Evolutionary conservation across 2,113 vertebrate genomes (phyloP).

Genomic region (Gulo gulo): DNA sequence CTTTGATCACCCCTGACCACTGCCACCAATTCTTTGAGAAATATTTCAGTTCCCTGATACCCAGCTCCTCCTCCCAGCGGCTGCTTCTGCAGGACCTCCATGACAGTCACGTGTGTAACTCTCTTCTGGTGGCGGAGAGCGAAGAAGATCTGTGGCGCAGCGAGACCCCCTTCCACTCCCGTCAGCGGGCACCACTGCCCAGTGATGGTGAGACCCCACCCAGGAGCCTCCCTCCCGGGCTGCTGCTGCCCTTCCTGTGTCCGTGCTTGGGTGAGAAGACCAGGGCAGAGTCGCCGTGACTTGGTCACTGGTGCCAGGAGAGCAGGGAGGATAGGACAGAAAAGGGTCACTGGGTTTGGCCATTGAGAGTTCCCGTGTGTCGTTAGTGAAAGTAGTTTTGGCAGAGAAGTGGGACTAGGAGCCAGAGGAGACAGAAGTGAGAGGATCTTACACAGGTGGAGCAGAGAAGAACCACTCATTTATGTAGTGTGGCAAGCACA

Average conservation of each 20-base stretch:
- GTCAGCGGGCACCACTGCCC: constrained; percentile 85
- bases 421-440: neutral
- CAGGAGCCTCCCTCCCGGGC: neutral
- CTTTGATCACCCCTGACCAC: neutral
- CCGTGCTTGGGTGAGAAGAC: neutral
- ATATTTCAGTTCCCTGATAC: constrained; percentile 4
- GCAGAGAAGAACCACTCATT: neutral
- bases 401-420: neutral
- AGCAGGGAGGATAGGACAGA: neutral
- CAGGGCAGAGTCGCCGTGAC: neutral
- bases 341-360: neutral
- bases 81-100: constrained; percentile 97
- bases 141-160: constrained; percentile 99
- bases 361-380: neutral
- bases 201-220: constrained; percentile 87
- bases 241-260: neutral
- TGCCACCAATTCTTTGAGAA: neutral
- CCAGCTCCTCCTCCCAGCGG: constrained; percentile 80
- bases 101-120: constrained; percentile 96
- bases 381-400: neutral
- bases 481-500: neutral
- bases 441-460: neutral
- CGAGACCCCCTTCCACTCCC: constrained; percentile 89
- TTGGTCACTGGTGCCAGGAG: neutral
- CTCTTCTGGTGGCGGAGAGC: constrained; percentile 96